Evolutionary conservation across 1,140 invertebrate species (phyloP).

Genomic region (Bombus sylvicola): DNA sequence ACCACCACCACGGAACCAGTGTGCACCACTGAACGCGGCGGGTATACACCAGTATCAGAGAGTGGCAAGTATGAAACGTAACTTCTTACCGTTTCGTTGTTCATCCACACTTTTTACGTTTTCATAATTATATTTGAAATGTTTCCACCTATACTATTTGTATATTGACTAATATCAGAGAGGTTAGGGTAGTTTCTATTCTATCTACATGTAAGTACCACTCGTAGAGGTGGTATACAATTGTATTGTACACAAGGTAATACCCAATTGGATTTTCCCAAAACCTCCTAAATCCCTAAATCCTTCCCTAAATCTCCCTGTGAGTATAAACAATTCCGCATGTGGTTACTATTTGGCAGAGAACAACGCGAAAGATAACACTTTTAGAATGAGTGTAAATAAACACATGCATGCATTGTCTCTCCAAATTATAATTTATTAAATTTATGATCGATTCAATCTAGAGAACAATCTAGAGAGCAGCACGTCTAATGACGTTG

Average conservation of each 20-base stretch:
- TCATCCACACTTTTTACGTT: not conserved
- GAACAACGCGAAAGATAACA: not conserved
- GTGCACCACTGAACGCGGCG: not conserved
- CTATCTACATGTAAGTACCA: too few relatives aligned
- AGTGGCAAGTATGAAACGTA: not conserved
- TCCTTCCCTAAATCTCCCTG: not conserved
- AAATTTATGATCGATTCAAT: not conserved
- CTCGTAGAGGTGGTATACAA: too few relatives aligned
- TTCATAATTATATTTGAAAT: not conserved
- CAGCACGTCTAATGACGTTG: not conserved
- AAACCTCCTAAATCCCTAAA: too few relatives aligned
- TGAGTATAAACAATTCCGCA: too few relatives aligned
- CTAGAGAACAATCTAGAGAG: not conserved
- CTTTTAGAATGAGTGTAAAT: not conserved
- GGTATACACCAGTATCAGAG: constrained; percentile 1
- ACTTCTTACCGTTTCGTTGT: not conserved
- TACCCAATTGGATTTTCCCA: too few relatives aligned
- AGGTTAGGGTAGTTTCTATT: too few relatives aligned
- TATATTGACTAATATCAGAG: not conserved
- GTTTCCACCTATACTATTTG: not conserved
- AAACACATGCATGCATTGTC: not conserved
- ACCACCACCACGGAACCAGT: constrained; percentile 3
- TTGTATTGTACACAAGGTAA: not conserved
- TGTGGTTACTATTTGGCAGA: too few relatives aligned
- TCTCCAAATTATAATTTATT: not conserved